Base-by-base conservation (phyloP, 1,140 invertebrate genomes). In the Danaus melanippus region DNA sequence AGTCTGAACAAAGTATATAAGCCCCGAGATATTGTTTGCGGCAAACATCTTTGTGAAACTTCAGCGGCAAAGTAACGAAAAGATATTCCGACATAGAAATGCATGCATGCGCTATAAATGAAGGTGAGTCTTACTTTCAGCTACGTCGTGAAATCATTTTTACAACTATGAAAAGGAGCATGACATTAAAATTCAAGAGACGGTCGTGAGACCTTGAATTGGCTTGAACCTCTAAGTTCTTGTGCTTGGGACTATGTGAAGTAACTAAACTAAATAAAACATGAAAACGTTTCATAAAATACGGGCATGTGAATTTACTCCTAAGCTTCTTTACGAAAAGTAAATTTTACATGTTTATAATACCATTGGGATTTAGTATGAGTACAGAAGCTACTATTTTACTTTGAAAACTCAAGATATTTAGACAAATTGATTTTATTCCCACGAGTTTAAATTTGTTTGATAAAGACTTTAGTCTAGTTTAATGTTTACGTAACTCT, bases 111-210 rank as follows among this genome's bases (percentile, higher is more conserved):
- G 60, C 54, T 58, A 56, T 60, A 56, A 65, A 55, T 46, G 54
- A 49, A 51, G 56, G 49, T 41, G 51, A 53, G 58, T 65, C 71
- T 53, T 62, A 48, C 53, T 62, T 52, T 58, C 56, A 67, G 56
- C 64, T 72, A 69, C 69, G 62, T 80, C 44, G 60, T 64, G 54
- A 71, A 76, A 77, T 79, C 71, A 75, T 80, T 79, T 80, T 82
- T 77, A 83, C 67, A 76, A 82, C 77, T 76, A 76, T 77, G 74
- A 74, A 78, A 80, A 76, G 74, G 66, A 71, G 64, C 56, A 69
- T 70, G 62, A 59, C 72, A 79, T 84, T 81, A 81, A 83, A 79
- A 84, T 84, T 84, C 76, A 76, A 67, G 62, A 71, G 74, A 74
- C 73, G 69, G 71, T 64, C 71, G 69, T 53, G 59, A 69, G 74